phyloP scores from a whole-genome alignment of 2,113 vertebrate genomes.

The Polypterus senegalus region DNA sequence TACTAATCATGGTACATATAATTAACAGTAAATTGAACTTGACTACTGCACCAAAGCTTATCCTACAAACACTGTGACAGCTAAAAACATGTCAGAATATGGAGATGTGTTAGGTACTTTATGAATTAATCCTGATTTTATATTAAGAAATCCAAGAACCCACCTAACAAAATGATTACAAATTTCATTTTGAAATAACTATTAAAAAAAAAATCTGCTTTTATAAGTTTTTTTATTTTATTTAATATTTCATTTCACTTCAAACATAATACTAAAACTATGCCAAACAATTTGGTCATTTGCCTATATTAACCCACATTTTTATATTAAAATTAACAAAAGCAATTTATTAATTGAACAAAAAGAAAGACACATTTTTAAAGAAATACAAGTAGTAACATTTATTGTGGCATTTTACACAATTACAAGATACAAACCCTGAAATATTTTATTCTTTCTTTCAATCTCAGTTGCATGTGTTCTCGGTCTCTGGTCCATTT shows the following conservation, averaged over 20 bases:
- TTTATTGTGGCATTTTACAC: conserved; percentile 55
- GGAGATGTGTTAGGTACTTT: no score
- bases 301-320: not conserved
- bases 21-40: no score
- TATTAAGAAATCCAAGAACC: no score
- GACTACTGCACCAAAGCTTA: no score
- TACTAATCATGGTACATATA: no score
- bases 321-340: not conserved
- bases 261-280: not conserved
- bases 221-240: not conserved
- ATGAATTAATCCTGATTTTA: no score
- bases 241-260: not conserved
- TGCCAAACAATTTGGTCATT: not conserved
- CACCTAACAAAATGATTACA: no score
- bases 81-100: no score
- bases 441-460: conserved; percentile 31
- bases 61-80: no score
- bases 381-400: conserved; percentile 38
- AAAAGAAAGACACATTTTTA: not conserved
- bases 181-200: no score
- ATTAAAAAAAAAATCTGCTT: no score
- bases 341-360: not conserved
- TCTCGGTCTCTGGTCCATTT: conserved; percentile 61
- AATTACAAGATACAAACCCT: conserved; percentile 63
- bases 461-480: not conserved